phyloP scores from a whole-genome alignment of 2,113 vertebrate genomes.

The Microtus montanus region DNA sequence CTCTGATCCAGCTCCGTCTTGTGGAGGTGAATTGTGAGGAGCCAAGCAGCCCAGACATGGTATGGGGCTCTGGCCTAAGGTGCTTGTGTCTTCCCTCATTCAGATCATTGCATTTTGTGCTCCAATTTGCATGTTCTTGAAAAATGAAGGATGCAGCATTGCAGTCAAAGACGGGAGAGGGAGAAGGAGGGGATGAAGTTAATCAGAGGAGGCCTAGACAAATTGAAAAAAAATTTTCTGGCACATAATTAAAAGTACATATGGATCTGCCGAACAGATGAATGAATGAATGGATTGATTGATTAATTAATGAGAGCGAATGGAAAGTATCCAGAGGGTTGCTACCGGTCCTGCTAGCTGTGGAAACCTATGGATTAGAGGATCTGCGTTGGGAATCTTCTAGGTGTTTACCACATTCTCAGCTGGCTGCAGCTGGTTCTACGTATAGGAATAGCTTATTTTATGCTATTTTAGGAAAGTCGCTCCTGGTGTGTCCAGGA shows the following conservation, averaged over 20 bases:
- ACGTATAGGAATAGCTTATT: not conserved
- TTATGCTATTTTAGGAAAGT: conserved; percentile 67
- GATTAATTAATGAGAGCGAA: not conserved
- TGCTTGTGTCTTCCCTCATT: not conserved
- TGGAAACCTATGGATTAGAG: not conserved
- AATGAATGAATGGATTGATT: not conserved
- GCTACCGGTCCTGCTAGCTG: not conserved
- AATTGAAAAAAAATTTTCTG: not conserved
- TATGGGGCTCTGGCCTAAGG: not conserved
- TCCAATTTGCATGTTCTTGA: not conserved
- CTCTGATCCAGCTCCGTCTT: not conserved
- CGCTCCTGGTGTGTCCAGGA: conserved; percentile 42
- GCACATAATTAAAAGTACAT: not conserved
- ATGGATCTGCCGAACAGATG: not conserved
- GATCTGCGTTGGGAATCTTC: conserved; percentile 25
- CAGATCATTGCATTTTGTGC: not conserved
- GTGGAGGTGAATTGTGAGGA: not conserved
- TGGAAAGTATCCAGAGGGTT: not conserved
- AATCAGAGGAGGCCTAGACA: not conserved
- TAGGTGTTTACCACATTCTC: conserved; percentile 25
- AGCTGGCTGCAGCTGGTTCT: not conserved
- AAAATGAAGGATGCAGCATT: not conserved
- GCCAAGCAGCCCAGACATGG: not conserved
- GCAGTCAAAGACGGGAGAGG: not conserved
- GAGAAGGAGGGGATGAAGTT: not conserved